Percentiles rank a stretch among this genome's conserved stretches.
Conservation (phyloP, 2,888 invertebrate genomes). For the Melanostoma scalare region DNA sequence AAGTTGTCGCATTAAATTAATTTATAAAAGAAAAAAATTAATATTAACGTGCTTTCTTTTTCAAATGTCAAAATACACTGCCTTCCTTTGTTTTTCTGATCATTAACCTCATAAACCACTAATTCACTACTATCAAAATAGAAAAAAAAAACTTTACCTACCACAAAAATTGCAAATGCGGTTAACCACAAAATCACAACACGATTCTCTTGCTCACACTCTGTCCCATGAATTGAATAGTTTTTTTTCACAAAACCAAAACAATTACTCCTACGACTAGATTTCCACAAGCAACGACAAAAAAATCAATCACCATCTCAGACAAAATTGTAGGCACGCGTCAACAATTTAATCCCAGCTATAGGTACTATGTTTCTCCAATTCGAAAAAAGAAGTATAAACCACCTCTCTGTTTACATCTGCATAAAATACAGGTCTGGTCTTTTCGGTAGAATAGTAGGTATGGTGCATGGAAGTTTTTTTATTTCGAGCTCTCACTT, state of each 20-base stretch:
- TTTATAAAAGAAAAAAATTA: too few relatives aligned
- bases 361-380: conserved; percentile 24
- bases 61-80: neutral
- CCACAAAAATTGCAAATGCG: conserved; percentile 39
- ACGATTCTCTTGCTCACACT: conserved; percentile 35
- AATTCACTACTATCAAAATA: conserved; percentile 12
- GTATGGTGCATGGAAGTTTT: conserved; percentile 15
- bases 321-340: conserved; percentile 66
- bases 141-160: conserved; percentile 40
- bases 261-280: conserved; percentile 39
- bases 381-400: conserved; percentile 11
- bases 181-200: conserved; percentile 66
- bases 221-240: conserved; percentile 9
- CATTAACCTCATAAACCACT: conserved; percentile 43
- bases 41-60: too few relatives aligned
- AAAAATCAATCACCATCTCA: conserved; percentile 52
- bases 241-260: conserved; percentile 61
- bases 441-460: conserved; percentile 17
- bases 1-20: too few relatives aligned
- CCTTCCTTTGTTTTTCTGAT: conserved; percentile 3
- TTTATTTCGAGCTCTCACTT: conserved; percentile 31
- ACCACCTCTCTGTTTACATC: conserved; percentile 21
- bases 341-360: conserved; percentile 66
- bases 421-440: conserved; percentile 12
- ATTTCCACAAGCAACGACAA: conserved; percentile 19